Evolutionary conservation across 2,797 vertebrate genomes (phyloP).

Genomic region (Muscicapa comitata): DNA sequence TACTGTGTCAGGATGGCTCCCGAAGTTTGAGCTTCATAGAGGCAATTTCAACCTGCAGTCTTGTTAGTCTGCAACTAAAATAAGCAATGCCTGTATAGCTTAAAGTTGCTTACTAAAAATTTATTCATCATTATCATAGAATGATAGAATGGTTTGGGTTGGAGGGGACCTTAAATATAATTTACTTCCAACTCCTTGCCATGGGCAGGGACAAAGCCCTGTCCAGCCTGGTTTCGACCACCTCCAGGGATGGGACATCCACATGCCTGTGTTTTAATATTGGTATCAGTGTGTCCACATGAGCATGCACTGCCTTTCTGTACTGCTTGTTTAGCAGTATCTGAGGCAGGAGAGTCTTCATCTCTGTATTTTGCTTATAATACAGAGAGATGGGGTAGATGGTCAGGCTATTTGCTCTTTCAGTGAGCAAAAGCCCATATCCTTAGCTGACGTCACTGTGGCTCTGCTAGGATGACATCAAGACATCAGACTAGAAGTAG

Average conservation of each 20-base stretch:
- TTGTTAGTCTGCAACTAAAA: not conserved
- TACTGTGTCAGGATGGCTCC: not conserved
- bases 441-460: not conserved
- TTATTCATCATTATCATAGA: not conserved
- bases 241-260: not conserved
- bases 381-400: not conserved
- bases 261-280: not conserved
- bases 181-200: not conserved
- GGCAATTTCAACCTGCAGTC: not conserved
- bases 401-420: not conserved
- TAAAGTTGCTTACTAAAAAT: not conserved
- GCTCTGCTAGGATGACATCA: not conserved
- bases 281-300: rapidly evolving
- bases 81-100: not conserved
- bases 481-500: not conserved
- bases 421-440: not conserved
- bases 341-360: not conserved
- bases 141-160: not conserved
- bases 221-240: not conserved
- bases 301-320: not conserved
- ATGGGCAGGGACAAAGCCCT: not conserved
- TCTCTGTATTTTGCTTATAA: not conserved
- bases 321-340: not conserved
- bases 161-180: not conserved
- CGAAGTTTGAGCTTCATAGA: not conserved